Percentiles rank a stretch among this genome's conserved stretches.
Conservation (phyloP, 2,113 vertebrate genomes). For the Laticauda laticaudata region DNA sequence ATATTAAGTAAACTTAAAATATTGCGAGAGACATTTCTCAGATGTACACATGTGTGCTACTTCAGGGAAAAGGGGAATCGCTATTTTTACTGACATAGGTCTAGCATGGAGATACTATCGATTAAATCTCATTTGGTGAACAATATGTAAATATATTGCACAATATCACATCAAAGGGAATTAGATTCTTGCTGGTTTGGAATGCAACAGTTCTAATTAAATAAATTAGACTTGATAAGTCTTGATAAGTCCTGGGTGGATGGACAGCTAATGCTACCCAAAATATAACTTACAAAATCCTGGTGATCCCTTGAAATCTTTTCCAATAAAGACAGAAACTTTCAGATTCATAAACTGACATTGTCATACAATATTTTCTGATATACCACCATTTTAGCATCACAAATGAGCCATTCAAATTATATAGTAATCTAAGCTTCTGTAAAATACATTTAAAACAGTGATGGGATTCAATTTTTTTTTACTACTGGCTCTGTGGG, state of each 20-base stretch:
- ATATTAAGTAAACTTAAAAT: not conserved
- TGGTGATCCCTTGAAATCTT: not conserved
- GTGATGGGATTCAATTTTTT: too few species aligned
- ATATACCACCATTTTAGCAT: not conserved
- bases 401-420: not conserved
- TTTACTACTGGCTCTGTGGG: too few species aligned
- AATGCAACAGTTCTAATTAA: not conserved
- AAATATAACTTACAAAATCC: not conserved
- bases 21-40: not conserved
- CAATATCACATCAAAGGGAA: not conserved
- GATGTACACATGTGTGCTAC: not conserved
- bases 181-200: not conserved
- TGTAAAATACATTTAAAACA: not conserved
- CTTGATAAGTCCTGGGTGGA: not conserved
- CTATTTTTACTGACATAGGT: not conserved
- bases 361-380: not conserved
- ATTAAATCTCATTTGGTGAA: not conserved
- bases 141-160: not conserved
- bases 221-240: not conserved
- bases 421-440: not conserved
- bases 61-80: not conserved
- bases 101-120: not conserved
- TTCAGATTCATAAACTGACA: not conserved
- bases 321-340: not conserved
- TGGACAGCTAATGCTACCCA: not conserved